Evolutionary conservation across 2,888 invertebrate species (phyloP).

Genomic region (Sympetrum striolatum): DNA sequence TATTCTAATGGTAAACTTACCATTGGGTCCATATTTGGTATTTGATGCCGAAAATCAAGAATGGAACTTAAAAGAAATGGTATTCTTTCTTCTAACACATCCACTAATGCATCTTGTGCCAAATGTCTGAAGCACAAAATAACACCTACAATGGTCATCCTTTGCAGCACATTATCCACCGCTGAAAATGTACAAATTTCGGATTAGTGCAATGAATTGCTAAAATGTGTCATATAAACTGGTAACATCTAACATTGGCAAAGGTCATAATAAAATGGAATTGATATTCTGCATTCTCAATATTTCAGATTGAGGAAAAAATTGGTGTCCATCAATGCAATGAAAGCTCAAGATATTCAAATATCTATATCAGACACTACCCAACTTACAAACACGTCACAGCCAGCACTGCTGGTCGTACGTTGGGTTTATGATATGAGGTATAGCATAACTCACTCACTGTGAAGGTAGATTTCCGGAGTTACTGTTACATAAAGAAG

Average conservation of each 20-base stretch:
- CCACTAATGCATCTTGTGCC: constrained; percentile 91
- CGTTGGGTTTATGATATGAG: too few species aligned
- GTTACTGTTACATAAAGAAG: too few species aligned
- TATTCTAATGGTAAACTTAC: constrained; percentile 53
- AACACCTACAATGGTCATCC: constrained; percentile 98
- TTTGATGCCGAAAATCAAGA: constrained; percentile 90
- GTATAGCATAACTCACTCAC: too few species aligned
- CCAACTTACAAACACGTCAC: too few species aligned
- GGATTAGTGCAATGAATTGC: neutral
- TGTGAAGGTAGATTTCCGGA: too few species aligned
- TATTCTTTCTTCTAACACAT: constrained; percentile 91
- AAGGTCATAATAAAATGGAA: too few species aligned
- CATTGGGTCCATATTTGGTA: constrained; percentile 85
- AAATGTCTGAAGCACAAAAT: constrained; percentile 94
- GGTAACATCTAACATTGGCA: neutral
- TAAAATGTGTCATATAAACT: neutral
- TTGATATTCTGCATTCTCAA: too few species aligned
- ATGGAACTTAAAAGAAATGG: constrained; percentile 96
- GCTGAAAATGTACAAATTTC: constrained; percentile 58
- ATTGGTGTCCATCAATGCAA: too few species aligned
- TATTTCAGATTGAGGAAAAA: too few species aligned
- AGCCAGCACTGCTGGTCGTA: too few species aligned
- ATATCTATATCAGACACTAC: too few species aligned
- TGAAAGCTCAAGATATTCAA: too few species aligned
- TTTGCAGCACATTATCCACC: constrained; percentile 93